Base-by-base conservation (phyloP, 2,797 vertebrate genomes). In the Limosa lapponica region DNA sequence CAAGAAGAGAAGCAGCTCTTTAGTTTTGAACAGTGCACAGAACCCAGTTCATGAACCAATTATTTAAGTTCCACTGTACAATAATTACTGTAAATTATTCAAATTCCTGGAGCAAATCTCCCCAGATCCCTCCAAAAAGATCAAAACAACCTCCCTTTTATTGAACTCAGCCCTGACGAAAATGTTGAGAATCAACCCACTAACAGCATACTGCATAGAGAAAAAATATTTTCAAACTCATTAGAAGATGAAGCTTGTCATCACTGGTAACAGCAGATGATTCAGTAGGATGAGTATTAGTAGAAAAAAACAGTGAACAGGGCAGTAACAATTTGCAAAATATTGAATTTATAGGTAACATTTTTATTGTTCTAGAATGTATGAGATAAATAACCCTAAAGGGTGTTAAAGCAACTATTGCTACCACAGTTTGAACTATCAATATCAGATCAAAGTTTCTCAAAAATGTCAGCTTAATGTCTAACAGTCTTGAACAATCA, bases 221-320 rank as follows among this genome's bases (percentile, higher is more conserved):
- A 81, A 93, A 92, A 89, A 66, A 28, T 83, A 89, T 82, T 95
- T 92, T 93, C 52, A 51, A 59, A 74, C 27, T 89, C 25, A 37
- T 73, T 81, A 69, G 52, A 61, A 71, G 44, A 39, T 64, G 61
- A 51, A 87, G 36, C 34, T 87, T 87, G 66, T 85, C 75, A 86
- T 85, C 70, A 71, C 8, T 64, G 67, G n/a, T 90, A 95, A 70
- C 9, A 88, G 49, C 69, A 90, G 69, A 90, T 80, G 87, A 95
- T 75, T 66, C 62, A 69, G 43, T 83, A 82, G 41, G 32, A 72
- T 77, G 34, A 82, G 19, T 69, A 89, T 59, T 43, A 75, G 36
- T 46, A 57, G 41, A 12, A 83, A 89, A 77, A 69, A 87, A 3
- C 23, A 72, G 24, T 51, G 22, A 66, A 59, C 12, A 57, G 28